Percentiles rank a stretch among this genome's conserved stretches.
phyloP scores from a whole-genome alignment of 2,113 vertebrate species.

The Haplochromis burtoni region DNA sequence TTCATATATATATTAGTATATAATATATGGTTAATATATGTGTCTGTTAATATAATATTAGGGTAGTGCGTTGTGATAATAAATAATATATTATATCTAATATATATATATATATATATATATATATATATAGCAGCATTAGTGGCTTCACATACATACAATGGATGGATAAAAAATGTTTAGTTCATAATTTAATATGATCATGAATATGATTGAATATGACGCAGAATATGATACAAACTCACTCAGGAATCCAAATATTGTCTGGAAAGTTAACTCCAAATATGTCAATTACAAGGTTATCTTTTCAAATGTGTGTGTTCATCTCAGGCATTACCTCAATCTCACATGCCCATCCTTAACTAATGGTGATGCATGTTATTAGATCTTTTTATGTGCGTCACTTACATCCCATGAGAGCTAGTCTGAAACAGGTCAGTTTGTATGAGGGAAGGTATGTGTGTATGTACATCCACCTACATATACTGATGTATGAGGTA shows the following conservation, averaged over 20 bases:
- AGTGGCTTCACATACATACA: not conserved
- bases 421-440: constrained; percentile 1
- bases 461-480: not conserved
- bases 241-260: not conserved
- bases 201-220: not conserved
- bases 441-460: not conserved
- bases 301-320: not conserved
- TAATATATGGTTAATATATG: too few species aligned
- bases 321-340: not conserved
- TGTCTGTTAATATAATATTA: too few species aligned
- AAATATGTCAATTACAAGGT: not conserved
- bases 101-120: too few species aligned
- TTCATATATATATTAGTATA: fast-evolving
- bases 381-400: constrained; percentile 13
- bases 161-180: not conserved
- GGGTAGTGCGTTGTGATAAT: too few species aligned
- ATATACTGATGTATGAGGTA: not conserved
- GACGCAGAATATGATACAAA: not conserved
- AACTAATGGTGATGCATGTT: constrained; percentile 10
- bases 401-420: not conserved
- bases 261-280: not conserved
- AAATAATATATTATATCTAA: too few species aligned
- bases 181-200: not conserved
- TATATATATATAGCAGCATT: not conserved
- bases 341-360: not conserved